phyloP scores from a whole-genome alignment of 2,888 invertebrate genomes.

The Tanytarsus gracilentus region DNA sequence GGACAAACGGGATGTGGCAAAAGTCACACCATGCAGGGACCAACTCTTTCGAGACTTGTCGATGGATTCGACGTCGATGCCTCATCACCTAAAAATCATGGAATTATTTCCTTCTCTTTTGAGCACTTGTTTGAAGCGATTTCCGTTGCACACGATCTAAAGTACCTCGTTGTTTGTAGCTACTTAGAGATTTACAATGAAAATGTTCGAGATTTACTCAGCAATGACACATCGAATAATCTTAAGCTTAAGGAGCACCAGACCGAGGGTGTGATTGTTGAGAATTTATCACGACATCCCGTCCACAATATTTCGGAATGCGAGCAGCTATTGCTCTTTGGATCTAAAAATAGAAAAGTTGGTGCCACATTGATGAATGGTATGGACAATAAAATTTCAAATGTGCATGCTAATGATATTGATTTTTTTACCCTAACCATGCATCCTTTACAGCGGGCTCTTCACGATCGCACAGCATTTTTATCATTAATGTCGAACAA shows the following conservation, averaged over 20 bases:
- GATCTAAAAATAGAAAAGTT: slow-evolving; percentile 70
- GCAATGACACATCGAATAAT: slow-evolving; percentile 42
- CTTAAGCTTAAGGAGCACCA: slow-evolving; percentile 47
- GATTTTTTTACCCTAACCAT: background rate
- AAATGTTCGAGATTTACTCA: slow-evolving; percentile 79
- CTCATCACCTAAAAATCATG: slow-evolving; percentile 44
- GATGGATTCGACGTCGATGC: slow-evolving; percentile 33
- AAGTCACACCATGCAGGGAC: slow-evolving; percentile 81
- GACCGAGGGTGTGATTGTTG: slow-evolving; percentile 47
- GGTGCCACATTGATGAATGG: slow-evolving; percentile 83
- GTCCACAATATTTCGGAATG: slow-evolving; percentile 74
- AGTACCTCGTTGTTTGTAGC: slow-evolving; percentile 48
- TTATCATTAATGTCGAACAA: slow-evolving; percentile 76
- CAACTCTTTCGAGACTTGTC: slow-evolving; percentile 20
- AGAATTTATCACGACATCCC: slow-evolving; percentile 58
- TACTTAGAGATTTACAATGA: slow-evolving; percentile 95
- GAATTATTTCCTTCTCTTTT: slow-evolving; percentile 69
- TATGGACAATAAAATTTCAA: no score
- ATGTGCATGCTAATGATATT: background rate
- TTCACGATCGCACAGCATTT: slow-evolving; percentile 80
- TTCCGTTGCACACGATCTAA: slow-evolving; percentile 58
- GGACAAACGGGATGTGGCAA: slow-evolving; percentile 91
- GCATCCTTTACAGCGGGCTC: slow-evolving; percentile 47
- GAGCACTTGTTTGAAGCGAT: slow-evolving; percentile 85
- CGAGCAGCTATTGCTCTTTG: slow-evolving; percentile 60